These are phyloP conservation scores for Limnephilus rhombicus DNA, from an alignment of 2,888 invertebrate genomes.

Conservation along the genomic window DNA sequence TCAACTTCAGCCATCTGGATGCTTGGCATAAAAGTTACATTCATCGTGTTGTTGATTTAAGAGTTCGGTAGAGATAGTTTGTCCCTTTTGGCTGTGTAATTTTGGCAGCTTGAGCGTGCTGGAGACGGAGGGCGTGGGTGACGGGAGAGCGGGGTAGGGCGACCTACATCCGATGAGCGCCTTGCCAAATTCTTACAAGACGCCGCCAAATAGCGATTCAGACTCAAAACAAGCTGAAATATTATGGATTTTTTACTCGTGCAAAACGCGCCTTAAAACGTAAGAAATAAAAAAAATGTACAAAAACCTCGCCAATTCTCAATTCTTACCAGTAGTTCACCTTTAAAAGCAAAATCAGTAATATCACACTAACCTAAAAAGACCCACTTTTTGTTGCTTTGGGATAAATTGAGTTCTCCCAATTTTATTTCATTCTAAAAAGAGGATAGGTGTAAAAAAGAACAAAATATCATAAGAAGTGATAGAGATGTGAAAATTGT, in stretches of 20 bases:
- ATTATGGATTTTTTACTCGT: not conserved
- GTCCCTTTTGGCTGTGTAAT: not conserved
- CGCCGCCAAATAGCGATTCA: slow-evolving; percentile 36
- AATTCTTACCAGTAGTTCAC: no score
- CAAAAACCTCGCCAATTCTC: no score
- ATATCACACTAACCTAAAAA: not conserved
- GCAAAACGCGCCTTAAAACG: not conserved
- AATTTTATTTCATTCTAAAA: no score
- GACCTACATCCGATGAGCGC: slow-evolving; percentile 34
- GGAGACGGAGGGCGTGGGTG: not conserved
- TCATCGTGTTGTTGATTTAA: not conserved
- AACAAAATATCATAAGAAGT: no score
- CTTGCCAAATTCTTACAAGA: slow-evolving; percentile 53
- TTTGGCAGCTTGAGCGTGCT: not conserved
- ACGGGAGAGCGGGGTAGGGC: not conserved
- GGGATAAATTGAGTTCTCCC: no score
- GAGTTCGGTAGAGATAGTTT: not conserved
- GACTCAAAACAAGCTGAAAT: slow-evolving; percentile 48
- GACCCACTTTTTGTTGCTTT: not conserved
- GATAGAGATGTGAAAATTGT: no score
- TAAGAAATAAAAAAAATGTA: no score
- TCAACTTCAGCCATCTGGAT: not conserved
- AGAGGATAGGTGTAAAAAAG: no score
- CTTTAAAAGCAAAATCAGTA: not conserved
- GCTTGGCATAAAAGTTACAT: not conserved